Percentiles rank a stretch among this genome's conserved stretches.
Conservation (phyloP, 2,888 invertebrate species). For the Drosophila picticornis region DNA sequence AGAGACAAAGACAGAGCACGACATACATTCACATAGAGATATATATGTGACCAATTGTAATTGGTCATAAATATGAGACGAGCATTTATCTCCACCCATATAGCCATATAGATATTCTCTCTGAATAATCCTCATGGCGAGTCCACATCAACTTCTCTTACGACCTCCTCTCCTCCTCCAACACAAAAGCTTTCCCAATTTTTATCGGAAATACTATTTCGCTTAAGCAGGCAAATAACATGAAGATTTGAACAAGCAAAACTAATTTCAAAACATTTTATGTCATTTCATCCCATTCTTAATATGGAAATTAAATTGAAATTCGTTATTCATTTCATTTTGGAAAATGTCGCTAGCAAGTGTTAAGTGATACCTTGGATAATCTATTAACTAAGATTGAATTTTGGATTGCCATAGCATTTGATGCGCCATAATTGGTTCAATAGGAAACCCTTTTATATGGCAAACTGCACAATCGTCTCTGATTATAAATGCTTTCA, state of each 20-base stretch:
- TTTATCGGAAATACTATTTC: neutral
- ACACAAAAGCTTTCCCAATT: neutral
- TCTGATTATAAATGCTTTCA: neutral
- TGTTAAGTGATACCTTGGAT: too few species aligned
- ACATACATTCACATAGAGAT: neutral
- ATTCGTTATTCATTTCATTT: neutral
- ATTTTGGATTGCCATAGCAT: neutral
- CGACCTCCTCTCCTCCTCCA: too few species aligned
- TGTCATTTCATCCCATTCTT: neutral
- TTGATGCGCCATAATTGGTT: neutral
- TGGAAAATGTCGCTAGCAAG: neutral
- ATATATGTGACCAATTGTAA: constrained; percentile 24
- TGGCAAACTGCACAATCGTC: neutral
- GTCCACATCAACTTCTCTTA: neutral
- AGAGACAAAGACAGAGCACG: neutral
- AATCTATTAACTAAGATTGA: neutral
- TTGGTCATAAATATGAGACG: constrained; percentile 57
- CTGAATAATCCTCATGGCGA: neutral
- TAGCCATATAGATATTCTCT: neutral
- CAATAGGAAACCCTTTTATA: neutral
- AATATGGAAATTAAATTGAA: neutral
- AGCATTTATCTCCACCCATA: constrained; percentile 12
- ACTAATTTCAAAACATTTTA: neutral
- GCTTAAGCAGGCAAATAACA: too few species aligned
- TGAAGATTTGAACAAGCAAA: neutral